A percentile compares a stretch with the other conserved stretches of the same genome.
These are phyloP conservation scores for Zaprionus kolodkinae DNA, from an alignment of 1,140 invertebrate species.

Conservation along the genomic window DNA sequence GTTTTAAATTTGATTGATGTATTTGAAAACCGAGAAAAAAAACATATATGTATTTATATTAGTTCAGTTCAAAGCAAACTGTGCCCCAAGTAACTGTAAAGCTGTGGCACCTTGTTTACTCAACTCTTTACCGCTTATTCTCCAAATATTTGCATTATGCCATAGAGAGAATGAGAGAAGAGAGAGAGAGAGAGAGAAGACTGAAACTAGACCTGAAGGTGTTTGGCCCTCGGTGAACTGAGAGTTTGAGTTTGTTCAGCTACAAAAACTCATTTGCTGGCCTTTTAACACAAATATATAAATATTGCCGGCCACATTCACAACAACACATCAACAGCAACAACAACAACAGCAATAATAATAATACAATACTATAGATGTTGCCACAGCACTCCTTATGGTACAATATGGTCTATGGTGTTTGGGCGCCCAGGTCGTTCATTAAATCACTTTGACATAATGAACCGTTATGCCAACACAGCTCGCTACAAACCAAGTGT, in stretches of 20 bases:
- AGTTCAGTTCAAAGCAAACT: neutral
- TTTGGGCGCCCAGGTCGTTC: conserved; percentile 37
- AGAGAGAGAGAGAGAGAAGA: conserved; percentile 1
- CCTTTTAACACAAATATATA: conserved; percentile 40
- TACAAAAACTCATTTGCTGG: conserved; percentile 35
- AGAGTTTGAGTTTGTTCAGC: conserved; percentile 17
- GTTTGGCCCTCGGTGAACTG: conserved; percentile 30
- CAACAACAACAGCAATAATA: neutral
- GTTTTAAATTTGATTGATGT: neutral
- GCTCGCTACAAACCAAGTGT: conserved; percentile 18
- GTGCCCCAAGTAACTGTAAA: conserved; percentile 7
- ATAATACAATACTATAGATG: neutral
- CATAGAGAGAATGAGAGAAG: neutral
- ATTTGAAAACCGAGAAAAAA: neutral
- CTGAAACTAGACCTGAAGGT: neutral
- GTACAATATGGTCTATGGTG: neutral
- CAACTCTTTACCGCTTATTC: conserved; percentile 34
- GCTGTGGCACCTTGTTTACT: conserved; percentile 19
- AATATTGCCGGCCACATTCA: conserved; percentile 19
- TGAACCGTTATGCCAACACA: conserved; percentile 75
- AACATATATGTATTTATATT: neutral
- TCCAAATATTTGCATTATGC: conserved; percentile 16
- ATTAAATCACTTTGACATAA: conserved; percentile 76
- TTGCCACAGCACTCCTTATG: conserved; percentile 31
- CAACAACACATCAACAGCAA: neutral